Evolutionary conservation across 1,140 invertebrate species (phyloP).

Genomic region (Elysia chlorotica): DNA sequence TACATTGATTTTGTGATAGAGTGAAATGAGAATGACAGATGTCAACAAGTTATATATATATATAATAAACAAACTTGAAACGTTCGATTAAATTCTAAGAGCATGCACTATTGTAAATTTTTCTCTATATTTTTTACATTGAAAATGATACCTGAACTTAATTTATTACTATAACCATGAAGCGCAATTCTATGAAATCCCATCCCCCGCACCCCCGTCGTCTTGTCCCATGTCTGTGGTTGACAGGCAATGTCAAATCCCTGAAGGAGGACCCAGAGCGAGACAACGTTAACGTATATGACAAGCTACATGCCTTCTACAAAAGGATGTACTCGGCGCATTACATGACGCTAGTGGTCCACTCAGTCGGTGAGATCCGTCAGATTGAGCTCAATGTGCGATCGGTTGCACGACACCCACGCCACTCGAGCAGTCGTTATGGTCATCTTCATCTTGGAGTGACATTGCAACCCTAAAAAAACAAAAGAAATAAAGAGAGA

Average conservation of each 20-base stretch:
- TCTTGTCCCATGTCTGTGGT: too few relatives aligned
- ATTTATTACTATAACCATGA: too few relatives aligned
- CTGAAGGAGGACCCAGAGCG: conserved; percentile 65
- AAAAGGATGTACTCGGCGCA: conserved; percentile 50
- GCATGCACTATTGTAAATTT: too few relatives aligned
- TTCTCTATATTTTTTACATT: neutral
- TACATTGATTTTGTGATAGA: too few relatives aligned
- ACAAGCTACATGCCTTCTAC: conserved; percentile 41
- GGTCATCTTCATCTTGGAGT: neutral
- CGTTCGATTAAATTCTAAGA: too few relatives aligned
- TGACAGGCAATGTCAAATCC: conserved; percentile 67
- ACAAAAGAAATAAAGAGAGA: neutral
- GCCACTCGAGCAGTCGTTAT: neutral
- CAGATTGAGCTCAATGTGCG: too few relatives aligned
- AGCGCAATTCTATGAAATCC: too few relatives aligned
- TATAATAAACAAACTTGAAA: too few relatives aligned
- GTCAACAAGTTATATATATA: too few relatives aligned
- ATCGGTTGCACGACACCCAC: neutral
- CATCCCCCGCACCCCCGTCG: too few relatives aligned
- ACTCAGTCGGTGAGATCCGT: conserved; percentile 52
- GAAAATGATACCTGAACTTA: neutral
- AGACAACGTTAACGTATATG: conserved; percentile 50
- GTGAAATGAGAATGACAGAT: too few relatives aligned
- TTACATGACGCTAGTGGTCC: conserved; percentile 59
- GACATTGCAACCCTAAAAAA: too few relatives aligned